Percentiles rank a stretch among this genome's conserved stretches.
Conservation (phyloP, 2,113 vertebrate genomes). For the Mobula hypostoma region DNA sequence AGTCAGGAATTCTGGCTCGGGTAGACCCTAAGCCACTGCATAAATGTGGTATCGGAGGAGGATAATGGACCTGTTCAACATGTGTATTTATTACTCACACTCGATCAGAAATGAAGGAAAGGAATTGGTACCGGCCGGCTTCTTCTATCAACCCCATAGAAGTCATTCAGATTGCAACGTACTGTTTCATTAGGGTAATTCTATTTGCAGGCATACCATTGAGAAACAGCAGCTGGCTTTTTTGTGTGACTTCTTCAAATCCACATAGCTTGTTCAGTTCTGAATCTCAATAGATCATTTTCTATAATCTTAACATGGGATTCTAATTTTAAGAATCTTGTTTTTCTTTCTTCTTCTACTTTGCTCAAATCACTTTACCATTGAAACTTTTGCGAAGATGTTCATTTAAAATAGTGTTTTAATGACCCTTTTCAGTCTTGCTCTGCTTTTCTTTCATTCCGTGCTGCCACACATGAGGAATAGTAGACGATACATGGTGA, state of each 20-base stretch:
- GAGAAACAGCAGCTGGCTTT: slow-evolving; percentile 35
- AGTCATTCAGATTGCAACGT: slow-evolving; percentile 17
- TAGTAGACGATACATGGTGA: too few species aligned
- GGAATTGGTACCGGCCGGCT: slow-evolving; percentile 5
- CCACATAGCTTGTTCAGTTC: slow-evolving; percentile 4
- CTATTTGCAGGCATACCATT: slow-evolving; percentile 20
- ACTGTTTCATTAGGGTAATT: slow-evolving; percentile 43
- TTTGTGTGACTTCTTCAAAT: not conserved
- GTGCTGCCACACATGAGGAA: not conserved
- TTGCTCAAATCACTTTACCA: not conserved
- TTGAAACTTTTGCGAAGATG: not conserved
- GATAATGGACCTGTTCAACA: slow-evolving; percentile 44
- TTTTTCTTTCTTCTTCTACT: not conserved
- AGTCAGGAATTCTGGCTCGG: not conserved
- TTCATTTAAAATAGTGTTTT: not conserved
- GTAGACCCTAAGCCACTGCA: slow-evolving; percentile 17
- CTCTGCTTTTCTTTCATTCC: not conserved
- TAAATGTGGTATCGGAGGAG: slow-evolving; percentile 17
- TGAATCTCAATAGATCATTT: not conserved
- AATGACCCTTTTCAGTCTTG: not conserved
- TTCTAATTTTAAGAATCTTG: not conserved
- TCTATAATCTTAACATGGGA: not conserved
- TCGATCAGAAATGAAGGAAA: slow-evolving; percentile 1
- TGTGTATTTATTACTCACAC: slow-evolving; percentile 38
- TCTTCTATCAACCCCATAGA: slow-evolving; percentile 40